Base-by-base conservation (phyloP, 1,140 invertebrate genomes). In the Paraescarpia echinospica region DNA sequence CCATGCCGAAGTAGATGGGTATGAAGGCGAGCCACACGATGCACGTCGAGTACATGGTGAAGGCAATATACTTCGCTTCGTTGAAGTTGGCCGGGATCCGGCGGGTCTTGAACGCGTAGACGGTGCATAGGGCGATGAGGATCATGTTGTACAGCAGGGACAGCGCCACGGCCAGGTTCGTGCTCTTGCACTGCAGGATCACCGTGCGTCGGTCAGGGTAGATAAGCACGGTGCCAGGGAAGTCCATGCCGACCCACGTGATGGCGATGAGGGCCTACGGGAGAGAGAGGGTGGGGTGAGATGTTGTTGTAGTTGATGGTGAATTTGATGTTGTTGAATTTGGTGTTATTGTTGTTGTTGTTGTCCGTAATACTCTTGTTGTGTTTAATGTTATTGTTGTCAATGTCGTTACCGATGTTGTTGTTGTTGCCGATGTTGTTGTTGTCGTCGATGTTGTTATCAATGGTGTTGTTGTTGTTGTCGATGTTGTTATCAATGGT, bases 31-130 rank as follows among this genome's bases (percentile, higher is more conserved):
- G 94, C 97, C 97, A 97, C 4, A 97, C 96, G 34, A 97, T 96
- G 93, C 97, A 97, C 1, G 97, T 97, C 18, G 98, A 98, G 96
- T 99, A 99, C 98, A 99, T 98, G 22, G 98, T 98, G 96, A 99
- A 98, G 91, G 98, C 98, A 94, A 98, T 98, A 96, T 97, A 97
- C 31, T 98, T 98, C 93, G 98, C 98, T 96, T 99, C 98, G 95
- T 99, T 98, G 96, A 98, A 99, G 12, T 98, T 98, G 96, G 98
- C 98, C 0, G 98, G 98, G 92, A 98, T 98, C 96, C 98, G 98
- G 92, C 98, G 97, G 12, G 97, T 98, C 95, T 97, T 97, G 93
- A 98, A 96, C 35, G 97, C 97, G 94, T 97, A 97, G 14, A 97
- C 95, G 0, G 97, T 97, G 94, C 97, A 98, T 35, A 97, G 97